Conservation (phyloP, 1,140 invertebrate species). For the Trichoplusia ni region DNA sequence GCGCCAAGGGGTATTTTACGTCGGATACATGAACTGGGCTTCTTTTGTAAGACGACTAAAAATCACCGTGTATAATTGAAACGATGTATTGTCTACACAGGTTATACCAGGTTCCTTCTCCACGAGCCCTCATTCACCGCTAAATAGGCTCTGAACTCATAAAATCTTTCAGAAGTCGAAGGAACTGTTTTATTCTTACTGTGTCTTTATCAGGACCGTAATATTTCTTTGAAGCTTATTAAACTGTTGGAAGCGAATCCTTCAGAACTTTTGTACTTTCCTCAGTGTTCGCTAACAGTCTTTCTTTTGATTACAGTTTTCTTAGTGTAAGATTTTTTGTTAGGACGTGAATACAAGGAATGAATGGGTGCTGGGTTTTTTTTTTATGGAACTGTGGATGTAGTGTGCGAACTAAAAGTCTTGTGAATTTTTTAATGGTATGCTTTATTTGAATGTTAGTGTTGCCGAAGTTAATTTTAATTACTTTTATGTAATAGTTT, state of each 20-base stretch:
- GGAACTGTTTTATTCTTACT: slow-evolving; percentile 32
- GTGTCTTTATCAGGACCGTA: slow-evolving; percentile 25
- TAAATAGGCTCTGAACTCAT: slow-evolving; percentile 28
- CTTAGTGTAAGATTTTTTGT: slow-evolving; percentile 13
- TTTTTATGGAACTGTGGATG: background rate
- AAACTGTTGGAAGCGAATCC: slow-evolving; percentile 24
- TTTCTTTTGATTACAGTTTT: slow-evolving; percentile 23
- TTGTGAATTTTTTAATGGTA: too few relatives aligned
- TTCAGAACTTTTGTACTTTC: slow-evolving; percentile 19
- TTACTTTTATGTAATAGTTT: too few relatives aligned
- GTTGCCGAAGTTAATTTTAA: too few relatives aligned
- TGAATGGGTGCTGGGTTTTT: background rate
- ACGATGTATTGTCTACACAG: too few relatives aligned
- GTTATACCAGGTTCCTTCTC: too few relatives aligned
- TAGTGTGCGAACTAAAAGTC: too few relatives aligned
- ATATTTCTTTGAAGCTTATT: slow-evolving; percentile 31
- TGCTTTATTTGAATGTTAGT: too few relatives aligned
- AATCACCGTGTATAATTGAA: slow-evolving; percentile 4
- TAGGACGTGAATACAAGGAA: slow-evolving; percentile 6
- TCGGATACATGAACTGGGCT: too few relatives aligned
- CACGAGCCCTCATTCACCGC: slow-evolving; percentile 11
- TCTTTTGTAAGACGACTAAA: background rate
- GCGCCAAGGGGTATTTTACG: too few relatives aligned
- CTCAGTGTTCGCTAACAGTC: slow-evolving; percentile 5
- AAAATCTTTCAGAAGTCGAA: slow-evolving; percentile 20